Evolutionary conservation across 2,888 invertebrate species (phyloP).

Genomic region (Blomia tropicalis): DNA sequence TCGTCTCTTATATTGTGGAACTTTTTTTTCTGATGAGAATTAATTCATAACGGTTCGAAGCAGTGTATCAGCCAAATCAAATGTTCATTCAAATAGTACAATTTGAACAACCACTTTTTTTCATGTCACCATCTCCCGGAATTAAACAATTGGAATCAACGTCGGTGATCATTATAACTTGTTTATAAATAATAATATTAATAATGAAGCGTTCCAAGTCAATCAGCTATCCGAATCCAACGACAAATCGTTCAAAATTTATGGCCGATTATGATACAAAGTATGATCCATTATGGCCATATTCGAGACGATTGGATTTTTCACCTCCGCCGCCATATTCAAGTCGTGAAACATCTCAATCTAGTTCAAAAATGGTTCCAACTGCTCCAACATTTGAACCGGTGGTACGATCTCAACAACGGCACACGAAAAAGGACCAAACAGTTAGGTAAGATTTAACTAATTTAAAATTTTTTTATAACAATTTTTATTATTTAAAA

Average conservation of each 20-base stretch:
- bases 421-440: background rate
- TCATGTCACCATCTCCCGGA: too few relatives aligned
- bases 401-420: background rate
- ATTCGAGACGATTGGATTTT: background rate
- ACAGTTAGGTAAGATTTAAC: background rate
- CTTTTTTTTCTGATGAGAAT: background rate
- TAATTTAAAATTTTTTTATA: background rate
- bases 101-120: background rate
- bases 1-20: background rate
- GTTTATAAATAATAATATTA: background rate
- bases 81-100: background rate
- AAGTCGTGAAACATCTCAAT: background rate
- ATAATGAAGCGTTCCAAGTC: background rate
- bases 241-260: background rate
- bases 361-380: background rate
- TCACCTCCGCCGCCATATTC: constrained; percentile 1
- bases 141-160: too few relatives aligned
- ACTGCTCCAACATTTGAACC: background rate
- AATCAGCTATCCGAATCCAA: background rate
- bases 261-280: background rate
- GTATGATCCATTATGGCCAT: background rate
- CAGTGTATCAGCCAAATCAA: background rate
- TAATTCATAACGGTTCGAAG: background rate
- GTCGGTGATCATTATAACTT: background rate
- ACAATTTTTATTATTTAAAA: background rate